A percentile compares a stretch with the other conserved stretches of the same genome.
Evolutionary conservation across 2,888 invertebrate species (phyloP).

Genomic region (Scaptomyza caliginosa): DNA sequence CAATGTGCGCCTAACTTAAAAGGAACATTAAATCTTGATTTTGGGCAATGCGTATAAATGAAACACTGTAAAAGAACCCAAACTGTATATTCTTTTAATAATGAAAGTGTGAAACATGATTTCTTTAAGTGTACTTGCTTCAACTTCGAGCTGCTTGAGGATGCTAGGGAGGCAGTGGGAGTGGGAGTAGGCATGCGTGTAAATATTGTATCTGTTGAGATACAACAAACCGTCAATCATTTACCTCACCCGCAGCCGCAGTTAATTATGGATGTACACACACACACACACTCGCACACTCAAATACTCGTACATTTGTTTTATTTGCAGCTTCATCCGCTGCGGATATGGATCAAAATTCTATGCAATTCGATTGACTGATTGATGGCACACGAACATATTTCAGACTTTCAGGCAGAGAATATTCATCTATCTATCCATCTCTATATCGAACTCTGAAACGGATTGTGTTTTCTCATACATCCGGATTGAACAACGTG

Average conservation of each 20-base stretch:
- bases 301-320: conserved; percentile 35
- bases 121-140: conserved; percentile 2
- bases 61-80: background rate
- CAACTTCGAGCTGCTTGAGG: background rate
- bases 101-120: too few species aligned
- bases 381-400: conserved; percentile 64
- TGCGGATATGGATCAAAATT: conserved; percentile 81
- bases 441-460: background rate
- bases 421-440: background rate
- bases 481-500: conserved; percentile 27
- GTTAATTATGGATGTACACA: conserved; percentile 71
- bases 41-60: background rate
- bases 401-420: background rate
- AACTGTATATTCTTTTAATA: too few species aligned
- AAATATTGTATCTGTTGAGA: conserved; percentile 52
- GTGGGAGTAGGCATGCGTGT: conserved; percentile 24
- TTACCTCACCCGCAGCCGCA: conserved; percentile 49
- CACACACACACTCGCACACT: background rate
- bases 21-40: conserved; percentile 72
- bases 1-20: conserved; percentile 32
- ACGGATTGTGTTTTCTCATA: conserved; percentile 6
- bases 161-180: background rate
- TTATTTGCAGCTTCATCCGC: conserved; percentile 33
- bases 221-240: conserved; percentile 79
- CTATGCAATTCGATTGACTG: conserved; percentile 77